Base-by-base conservation (phyloP, 1,140 invertebrate species). In the Heterodera schachtii region DNA sequence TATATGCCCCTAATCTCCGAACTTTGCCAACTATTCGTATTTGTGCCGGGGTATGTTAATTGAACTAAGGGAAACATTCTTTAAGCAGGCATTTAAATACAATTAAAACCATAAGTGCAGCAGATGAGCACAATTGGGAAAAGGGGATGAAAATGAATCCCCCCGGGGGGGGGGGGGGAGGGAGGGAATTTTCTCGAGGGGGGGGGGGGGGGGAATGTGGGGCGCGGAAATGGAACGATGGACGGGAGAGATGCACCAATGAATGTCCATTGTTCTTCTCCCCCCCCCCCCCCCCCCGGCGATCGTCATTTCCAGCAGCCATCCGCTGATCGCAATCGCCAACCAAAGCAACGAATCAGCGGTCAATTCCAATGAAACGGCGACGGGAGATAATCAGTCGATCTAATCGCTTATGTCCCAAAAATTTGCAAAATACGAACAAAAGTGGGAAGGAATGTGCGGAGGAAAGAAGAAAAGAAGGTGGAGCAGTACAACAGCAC, bases 151-250 rank as follows among this genome's bases (percentile, higher is more conserved):
- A 64, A 64, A 64, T 64, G 57, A 64, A 19, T 19, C 13, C 19
- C 16, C 11, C 13, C 0, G 5, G 11, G 57, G 8, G 57, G 57
- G 49, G 49, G 49, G 52, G 52, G 5, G 52, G 52, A 16, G 52
- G 52, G 52, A 16, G 52, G 3, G 16, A 16, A 64, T 64, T 11
- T 64, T 64, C 57, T 64, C 57, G 57, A 64, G 19, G 57, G 16
- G 57, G 13, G 16, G 57, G 11, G 57, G 16, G 57, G 5, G 16
- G 57, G 57, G 19, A 64, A 64, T 5, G 11, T 13, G 57, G 57
- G 57, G 57, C 57, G 57, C 57, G 57, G 57, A 64, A 64, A 64
- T 64, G 57, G 57, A 64, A 64, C 57, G 57, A 64, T 19, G 57
- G 49, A 52, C 11, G 49, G 11, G 11, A 64, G 57, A 64, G 57